Evolutionary conservation across 2,797 vertebrate species (phyloP).

Genomic region (Centropyge bicolor): DNA sequence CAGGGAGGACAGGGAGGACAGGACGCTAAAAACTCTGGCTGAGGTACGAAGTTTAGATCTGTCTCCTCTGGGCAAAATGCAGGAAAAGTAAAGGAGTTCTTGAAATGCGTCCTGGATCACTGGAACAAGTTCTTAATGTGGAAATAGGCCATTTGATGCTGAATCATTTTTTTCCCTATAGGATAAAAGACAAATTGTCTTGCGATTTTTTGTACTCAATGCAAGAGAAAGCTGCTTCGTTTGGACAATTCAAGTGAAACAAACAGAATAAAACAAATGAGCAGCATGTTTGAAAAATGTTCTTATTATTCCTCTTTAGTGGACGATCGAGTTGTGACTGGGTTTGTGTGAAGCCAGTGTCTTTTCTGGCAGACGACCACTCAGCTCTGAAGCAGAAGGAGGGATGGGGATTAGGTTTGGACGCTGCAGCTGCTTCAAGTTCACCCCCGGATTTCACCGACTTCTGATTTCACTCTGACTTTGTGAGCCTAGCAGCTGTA

Average conservation of each 20-base stretch:
- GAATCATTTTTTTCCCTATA: background rate
- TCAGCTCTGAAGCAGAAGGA: conserved; percentile 32
- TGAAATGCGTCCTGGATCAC: conserved; percentile 15
- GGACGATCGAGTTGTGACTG: conserved; percentile 13
- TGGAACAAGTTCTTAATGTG: conserved; percentile 24
- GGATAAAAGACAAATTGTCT: conserved; percentile 13
- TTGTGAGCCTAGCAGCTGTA: conserved; percentile 47
- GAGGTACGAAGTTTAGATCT: background rate
- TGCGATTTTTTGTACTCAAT: background rate
- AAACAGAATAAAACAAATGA: conserved; percentile 3
- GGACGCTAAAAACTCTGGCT: no score
- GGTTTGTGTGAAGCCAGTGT: conserved; percentile 11
- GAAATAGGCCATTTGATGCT: conserved; percentile 17
- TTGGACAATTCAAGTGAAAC: background rate
- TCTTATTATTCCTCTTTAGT: background rate
- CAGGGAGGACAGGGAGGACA: no score
- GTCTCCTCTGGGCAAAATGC: conserved; percentile 7
- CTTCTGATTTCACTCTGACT: conserved; percentile 56
- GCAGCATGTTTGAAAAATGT: background rate
- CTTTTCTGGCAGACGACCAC: background rate
- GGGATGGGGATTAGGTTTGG: conserved; percentile 64
- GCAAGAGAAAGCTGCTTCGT: background rate
- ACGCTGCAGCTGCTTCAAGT: conserved; percentile 45
- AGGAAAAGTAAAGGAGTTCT: conserved; percentile 18
- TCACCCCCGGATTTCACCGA: conserved; percentile 46